Evolutionary conservation across 2,113 vertebrate species (phyloP).

Genomic region (Pterocles gutturalis): DNA sequence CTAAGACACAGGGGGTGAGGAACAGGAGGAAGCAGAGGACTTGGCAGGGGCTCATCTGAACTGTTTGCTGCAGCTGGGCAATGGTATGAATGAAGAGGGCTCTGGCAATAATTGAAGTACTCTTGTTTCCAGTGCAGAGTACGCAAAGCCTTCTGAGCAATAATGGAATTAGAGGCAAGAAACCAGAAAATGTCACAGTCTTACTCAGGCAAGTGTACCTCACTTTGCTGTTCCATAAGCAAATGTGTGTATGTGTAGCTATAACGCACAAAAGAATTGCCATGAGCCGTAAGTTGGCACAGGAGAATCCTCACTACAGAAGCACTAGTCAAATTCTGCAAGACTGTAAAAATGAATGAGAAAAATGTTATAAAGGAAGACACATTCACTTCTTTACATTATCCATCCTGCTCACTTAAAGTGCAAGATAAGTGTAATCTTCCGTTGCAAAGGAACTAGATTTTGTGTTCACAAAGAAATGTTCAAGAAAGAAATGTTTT

Average conservation of each 20-base stretch:
- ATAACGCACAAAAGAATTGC: background rate
- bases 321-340: background rate
- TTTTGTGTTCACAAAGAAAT: background rate
- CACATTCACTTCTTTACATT: background rate
- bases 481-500: background rate
- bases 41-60: background rate
- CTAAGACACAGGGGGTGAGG: background rate
- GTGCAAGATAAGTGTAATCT: background rate
- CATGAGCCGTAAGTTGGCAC: background rate
- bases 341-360: background rate
- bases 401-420: background rate
- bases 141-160: background rate
- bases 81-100: background rate
- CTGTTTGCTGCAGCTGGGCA: background rate
- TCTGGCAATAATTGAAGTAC: background rate
- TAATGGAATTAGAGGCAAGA: background rate
- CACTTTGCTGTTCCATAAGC: background rate
- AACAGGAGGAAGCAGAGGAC: background rate
- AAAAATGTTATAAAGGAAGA: background rate
- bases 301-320: background rate
- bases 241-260: background rate
- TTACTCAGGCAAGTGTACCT: background rate
- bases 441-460: background rate
- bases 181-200: background rate
- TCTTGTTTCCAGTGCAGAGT: background rate